Conservation (phyloP, 2,888 invertebrate species). For the Spicauda simplicius region DNA sequence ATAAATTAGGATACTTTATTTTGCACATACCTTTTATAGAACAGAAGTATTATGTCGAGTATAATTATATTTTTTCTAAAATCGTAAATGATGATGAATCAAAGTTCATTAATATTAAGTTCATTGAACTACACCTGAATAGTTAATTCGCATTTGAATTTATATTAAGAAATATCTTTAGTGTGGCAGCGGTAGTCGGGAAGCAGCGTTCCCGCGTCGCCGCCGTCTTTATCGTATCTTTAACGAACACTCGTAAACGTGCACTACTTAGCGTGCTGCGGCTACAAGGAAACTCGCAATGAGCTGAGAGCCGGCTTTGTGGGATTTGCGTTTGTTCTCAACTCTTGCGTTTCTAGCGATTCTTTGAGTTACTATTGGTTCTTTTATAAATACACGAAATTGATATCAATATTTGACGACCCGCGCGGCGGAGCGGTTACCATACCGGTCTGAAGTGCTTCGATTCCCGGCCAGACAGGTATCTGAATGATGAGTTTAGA, state of each 20-base stretch:
- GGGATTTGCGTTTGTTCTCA: slow-evolving; percentile 62
- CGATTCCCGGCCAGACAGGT: too few species aligned
- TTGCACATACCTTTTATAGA: too few species aligned
- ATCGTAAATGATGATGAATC: too few species aligned
- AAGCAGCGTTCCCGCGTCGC: slow-evolving; percentile 72
- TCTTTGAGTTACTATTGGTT: not conserved
- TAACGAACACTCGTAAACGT: slow-evolving; percentile 83
- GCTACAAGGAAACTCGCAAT: slow-evolving; percentile 50
- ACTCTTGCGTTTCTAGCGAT: not conserved
- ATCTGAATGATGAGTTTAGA: too few species aligned
- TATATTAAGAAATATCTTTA: slow-evolving; percentile 13
- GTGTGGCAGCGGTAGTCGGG: slow-evolving; percentile 43
- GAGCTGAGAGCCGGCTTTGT: slow-evolving; percentile 62
- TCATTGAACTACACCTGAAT: slow-evolving; percentile 5
- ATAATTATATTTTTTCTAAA: too few species aligned
- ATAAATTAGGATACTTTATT: too few species aligned
- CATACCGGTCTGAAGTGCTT: too few species aligned
- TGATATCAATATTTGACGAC: too few species aligned
- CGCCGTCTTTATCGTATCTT: slow-evolving; percentile 83
- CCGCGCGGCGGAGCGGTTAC: too few species aligned
- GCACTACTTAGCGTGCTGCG: slow-evolving; percentile 75
- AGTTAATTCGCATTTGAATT: slow-evolving; percentile 13
- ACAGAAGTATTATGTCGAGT: too few species aligned
- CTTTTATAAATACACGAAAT: not conserved
- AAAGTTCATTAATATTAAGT: not conserved